A percentile compares a stretch with the other conserved stretches of the same genome.
Conservation (phyloP, 1,140 invertebrate species). For the Papilio machaon region DNA sequence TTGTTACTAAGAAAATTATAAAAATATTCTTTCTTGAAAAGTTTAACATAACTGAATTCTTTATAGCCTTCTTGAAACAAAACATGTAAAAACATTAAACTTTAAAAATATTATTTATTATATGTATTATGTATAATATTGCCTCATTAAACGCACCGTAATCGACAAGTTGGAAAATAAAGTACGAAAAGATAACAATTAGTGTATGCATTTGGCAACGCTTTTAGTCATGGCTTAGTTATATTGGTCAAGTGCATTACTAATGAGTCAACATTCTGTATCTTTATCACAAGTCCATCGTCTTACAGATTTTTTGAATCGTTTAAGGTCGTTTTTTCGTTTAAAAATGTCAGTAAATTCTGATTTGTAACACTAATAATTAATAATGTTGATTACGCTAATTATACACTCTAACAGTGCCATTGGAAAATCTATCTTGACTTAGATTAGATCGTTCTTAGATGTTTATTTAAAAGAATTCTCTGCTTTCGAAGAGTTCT, state of each 20-base stretch:
- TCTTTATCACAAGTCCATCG: conserved; percentile 6
- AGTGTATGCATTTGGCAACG: conserved; percentile 9
- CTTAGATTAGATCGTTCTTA: too few species aligned
- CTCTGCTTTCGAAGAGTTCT: too few species aligned
- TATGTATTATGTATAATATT: conserved; percentile 3
- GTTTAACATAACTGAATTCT: background rate
- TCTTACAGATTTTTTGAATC: conserved; percentile 14
- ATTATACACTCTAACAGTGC: too few species aligned
- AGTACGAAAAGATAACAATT: conserved; percentile 9
- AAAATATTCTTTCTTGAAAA: background rate
- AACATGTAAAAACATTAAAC: background rate
- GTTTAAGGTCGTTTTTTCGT: background rate
- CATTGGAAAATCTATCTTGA: too few species aligned
- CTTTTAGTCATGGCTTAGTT: conserved; percentile 49
- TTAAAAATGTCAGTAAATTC: background rate
- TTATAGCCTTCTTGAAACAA: background rate
- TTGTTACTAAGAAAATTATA: too few species aligned
- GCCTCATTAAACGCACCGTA: background rate
- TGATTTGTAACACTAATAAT: too few species aligned
- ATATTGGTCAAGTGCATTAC: conserved; percentile 52
- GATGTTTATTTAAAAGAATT: too few species aligned
- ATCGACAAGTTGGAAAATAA: conserved; percentile 22
- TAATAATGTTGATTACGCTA: too few species aligned
- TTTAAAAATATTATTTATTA: background rate
- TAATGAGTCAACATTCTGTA: conserved; percentile 13